Base-by-base conservation (phyloP, 1,140 invertebrate genomes). In the Pogonomyrmex californicus region DNA sequence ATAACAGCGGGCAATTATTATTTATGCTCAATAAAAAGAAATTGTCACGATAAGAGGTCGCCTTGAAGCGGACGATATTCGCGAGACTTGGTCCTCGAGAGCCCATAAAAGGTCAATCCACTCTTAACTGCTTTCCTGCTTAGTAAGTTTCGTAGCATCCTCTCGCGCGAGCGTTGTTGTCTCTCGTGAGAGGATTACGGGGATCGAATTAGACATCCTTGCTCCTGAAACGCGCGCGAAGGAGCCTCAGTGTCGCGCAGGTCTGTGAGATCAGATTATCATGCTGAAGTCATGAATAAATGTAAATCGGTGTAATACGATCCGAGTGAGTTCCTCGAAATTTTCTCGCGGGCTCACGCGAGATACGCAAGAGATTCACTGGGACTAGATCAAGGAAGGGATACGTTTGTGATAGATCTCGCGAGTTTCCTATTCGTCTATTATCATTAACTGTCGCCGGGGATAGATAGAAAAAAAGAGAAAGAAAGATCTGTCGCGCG, bases 21-120 rank as follows among this genome's bases (percentile, higher is more conserved):
- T 86, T 86, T 86, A 82, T 30, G 76, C n/a, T 41, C 63, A 62
- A 86, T 70, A 71, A 70, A 65, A 86, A 41, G 85, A 60, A 60
- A 82, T 33, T 70, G 65, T 70, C 23, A 9, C 77, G 85, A 86
- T 82, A 86, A 86, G 62, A 30, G 63, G 17, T 66, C 63, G 63
- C 71, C 85, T 86, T 81, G 85, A 62, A 58, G 30, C 51, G 65
- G 30, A 12, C 54, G 79, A 82, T 60, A 60, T 60, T 60, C 41
- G 66, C 65, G 49, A 10, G 38, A 23, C 38, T 71, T 47, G 47
- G 66, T 60, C 38, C 51, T 47, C 79, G 66, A 60, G 38, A 47
- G 14, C 17, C 23, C 33, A 9, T 73, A 47, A 73, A 73, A 73
- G 73, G 23, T 60, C 54, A 23, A 83, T 73, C 23, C 54, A 47